Base-by-base conservation (phyloP, 2,888 invertebrate species). In the Emesis furor region DNA sequence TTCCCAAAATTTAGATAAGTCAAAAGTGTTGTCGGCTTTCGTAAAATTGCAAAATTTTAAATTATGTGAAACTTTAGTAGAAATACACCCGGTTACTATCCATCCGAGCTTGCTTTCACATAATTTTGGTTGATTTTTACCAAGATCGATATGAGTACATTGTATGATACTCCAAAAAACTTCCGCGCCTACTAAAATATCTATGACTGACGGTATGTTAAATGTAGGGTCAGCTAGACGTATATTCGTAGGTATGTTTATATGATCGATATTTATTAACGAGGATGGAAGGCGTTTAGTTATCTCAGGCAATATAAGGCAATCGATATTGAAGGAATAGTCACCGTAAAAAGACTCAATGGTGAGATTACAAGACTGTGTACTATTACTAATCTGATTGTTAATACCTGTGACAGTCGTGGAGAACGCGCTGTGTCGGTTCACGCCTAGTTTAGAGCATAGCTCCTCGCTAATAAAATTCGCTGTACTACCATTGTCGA, bases 181-280 rank as follows among this genome's bases (percentile, higher is more conserved):
- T 35, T 87, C 82, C 6, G 85, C 87, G 0, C 87, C 87, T 12
- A 85, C 78, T 24, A 87, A 39, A 17, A 87, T 82, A 59, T 86
- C 83, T 35, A 86, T 78, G 24, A 17, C 74, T n/a, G 81, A 76
- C 32, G 84, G 78, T 10, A 73, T 55, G 74, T 82, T 67, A 35
- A 84, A 84, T 1, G 73, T 35, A 12, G 78, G 78, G 39, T 79
- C 78, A 24, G 74, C 75, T 67, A 30, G 67, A 67, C 24, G 72
- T 14, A 51, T 51, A n/a, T n/a, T 69, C 7, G 72, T 14, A 1
- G 86, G 84, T 65, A 86, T 24, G 65, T 39, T 46, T 10, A 83
- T 80, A 24, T 73, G 30, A 4, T 59, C 17, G 24, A 82, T 68
- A 46, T 78, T 12, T 14, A 83, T 76, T 4, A 42, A 78, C 67